A percentile compares a stretch with the other conserved stretches of the same genome.
phyloP scores from a whole-genome alignment of 2,113 vertebrate genomes.

The Clarias batrachus region DNA sequence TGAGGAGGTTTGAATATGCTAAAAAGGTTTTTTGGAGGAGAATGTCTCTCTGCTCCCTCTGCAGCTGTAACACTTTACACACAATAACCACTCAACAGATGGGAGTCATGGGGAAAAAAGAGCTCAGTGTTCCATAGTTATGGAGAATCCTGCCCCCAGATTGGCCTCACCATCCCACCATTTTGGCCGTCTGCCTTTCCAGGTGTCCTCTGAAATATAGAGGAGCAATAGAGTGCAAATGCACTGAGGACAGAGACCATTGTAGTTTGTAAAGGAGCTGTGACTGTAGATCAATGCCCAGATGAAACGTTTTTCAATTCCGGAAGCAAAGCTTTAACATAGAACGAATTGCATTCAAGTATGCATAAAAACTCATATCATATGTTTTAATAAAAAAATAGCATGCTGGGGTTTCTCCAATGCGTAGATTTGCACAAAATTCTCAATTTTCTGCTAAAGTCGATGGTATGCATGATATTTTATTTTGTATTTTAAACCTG shows the following conservation, averaged over 20 bases:
- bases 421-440: neutral
- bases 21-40: slow-evolving; percentile 79
- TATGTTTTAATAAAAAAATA: neutral
- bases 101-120: slow-evolving; percentile 80
- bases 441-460: neutral
- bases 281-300: slow-evolving; percentile 9
- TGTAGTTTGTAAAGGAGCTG: slow-evolving; percentile 19
- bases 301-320: slow-evolving; percentile 1
- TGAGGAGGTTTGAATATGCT: slow-evolving; percentile 78
- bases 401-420: neutral
- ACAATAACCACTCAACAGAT: slow-evolving; percentile 96
- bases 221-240: slow-evolving; percentile 32
- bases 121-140: slow-evolving; percentile 78
- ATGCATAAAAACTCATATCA: neutral
- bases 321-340: neutral
- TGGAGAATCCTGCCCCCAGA: slow-evolving; percentile 68
- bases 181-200: slow-evolving; percentile 82
- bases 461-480: neutral
- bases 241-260: slow-evolving; percentile 23
- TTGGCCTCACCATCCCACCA: slow-evolving; percentile 57
- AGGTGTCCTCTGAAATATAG: slow-evolving; percentile 77
- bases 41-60: slow-evolving; percentile 69
- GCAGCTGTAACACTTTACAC: slow-evolving; percentile 81
- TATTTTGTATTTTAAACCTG: neutral
- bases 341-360: neutral